Percentiles rank a stretch among this genome's conserved stretches.
Conservation (phyloP, 2,113 vertebrate species). For the Festucalex cinctus region DNA sequence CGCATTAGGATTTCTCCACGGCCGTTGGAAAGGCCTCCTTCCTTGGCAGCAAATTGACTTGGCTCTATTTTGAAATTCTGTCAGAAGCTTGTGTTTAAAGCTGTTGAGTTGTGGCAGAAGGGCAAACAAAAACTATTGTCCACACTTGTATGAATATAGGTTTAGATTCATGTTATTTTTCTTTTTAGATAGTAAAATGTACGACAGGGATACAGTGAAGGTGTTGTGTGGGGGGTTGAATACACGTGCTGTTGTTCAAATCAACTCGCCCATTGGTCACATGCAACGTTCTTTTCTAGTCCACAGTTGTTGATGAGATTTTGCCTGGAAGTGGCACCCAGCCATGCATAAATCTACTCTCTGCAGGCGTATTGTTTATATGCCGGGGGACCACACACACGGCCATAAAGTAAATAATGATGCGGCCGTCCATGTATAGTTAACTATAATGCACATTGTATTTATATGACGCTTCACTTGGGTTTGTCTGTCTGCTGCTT, state of each 20-base stretch:
- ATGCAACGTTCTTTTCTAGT: constrained; percentile 2
- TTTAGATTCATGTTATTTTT: neutral
- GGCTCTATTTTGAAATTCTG: neutral
- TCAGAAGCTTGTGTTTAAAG: neutral
- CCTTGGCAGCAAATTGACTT: neutral
- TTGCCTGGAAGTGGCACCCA: constrained; percentile 22
- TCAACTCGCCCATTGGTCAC: constrained; percentile 14
- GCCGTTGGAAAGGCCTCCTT: constrained; percentile 10
- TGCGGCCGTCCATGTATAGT: no score
- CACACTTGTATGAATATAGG: neutral
- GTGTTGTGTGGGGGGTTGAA: no score
- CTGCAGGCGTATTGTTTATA: constrained; percentile 20
- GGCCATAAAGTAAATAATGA: constrained; percentile 14
- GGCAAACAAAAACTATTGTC: neutral
- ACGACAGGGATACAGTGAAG: neutral
- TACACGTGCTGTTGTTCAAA: no score
- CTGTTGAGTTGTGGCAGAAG: neutral
- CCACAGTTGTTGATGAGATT: constrained; percentile 44
- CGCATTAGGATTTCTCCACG: constrained; percentile 32
- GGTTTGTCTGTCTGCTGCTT: constrained; percentile 1
- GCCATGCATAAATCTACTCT: constrained; percentile 40
- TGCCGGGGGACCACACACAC: constrained; percentile 50
- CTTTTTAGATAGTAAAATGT: neutral
- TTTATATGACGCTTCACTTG: constrained; percentile 25
- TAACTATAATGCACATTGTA: constrained; percentile 13